phyloP scores from a whole-genome alignment of 2,113 vertebrate genomes.

The Rhineura floridana region DNA sequence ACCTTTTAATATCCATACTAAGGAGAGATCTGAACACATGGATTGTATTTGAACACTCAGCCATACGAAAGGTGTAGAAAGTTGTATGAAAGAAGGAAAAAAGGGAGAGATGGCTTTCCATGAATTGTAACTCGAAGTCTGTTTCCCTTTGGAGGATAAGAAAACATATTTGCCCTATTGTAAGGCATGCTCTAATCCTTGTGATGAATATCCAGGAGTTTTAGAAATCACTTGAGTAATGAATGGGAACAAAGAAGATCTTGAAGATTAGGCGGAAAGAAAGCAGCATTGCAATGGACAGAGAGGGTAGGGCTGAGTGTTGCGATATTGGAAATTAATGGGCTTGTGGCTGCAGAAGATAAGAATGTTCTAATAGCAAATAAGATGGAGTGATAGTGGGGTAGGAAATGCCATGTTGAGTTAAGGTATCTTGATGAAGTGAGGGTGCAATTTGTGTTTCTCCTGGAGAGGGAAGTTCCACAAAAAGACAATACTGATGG shows the following conservation, averaged over 20 bases:
- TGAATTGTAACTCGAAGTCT: conserved; percentile 23
- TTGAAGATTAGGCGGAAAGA: conserved; percentile 25
- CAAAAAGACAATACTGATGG: background rate
- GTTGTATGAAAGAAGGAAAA: conserved; percentile 16
- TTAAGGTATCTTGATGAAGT: conserved; percentile 14
- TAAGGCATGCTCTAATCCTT: conserved; percentile 6
- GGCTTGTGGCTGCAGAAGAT: conserved; percentile 36
- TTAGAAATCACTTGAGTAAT: background rate
- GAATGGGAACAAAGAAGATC: conserved; percentile 18
- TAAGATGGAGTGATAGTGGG: conserved; percentile 18
- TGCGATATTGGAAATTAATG: conserved; percentile 25
- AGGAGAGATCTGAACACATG: conserved; percentile 27
- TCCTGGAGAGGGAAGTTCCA: background rate
- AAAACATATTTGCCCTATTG: background rate
- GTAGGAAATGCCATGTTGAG: conserved; percentile 3
- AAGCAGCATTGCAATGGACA: conserved; percentile 12
- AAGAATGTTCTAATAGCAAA: conserved; percentile 8
- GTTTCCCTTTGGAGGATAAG: conserved; percentile 31
- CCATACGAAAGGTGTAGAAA: conserved; percentile 31
- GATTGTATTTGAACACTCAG: conserved; percentile 34
- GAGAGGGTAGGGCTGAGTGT: conserved; percentile 3
- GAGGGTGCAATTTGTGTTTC: conserved; percentile 22
- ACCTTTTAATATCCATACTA: conserved; percentile 28
- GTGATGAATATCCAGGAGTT: background rate
- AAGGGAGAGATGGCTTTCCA: conserved; percentile 40